Base-by-base conservation (phyloP, 2,797 vertebrate genomes). In the Micrastur ruficollis region DNA sequence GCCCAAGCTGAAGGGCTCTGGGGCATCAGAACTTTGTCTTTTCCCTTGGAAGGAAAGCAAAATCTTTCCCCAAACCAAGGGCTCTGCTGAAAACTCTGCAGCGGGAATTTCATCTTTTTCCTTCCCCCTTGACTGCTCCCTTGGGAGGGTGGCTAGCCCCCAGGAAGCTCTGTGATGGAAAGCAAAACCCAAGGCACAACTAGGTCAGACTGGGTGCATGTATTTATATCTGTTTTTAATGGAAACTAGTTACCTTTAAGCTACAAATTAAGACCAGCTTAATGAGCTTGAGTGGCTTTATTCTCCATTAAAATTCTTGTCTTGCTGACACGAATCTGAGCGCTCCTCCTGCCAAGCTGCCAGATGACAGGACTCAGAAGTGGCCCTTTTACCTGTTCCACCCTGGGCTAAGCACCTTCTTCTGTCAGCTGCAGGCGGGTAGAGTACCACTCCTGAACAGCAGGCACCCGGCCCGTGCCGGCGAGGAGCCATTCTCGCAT, bases 241-340 rank as follows among this genome's bases (percentile, higher is more conserved):
- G 19, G 47, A 91, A 89, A 70, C 63, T 23, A 90, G 32, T 27
- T 86, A 81, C 85, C 68, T 92, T 63, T 67, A 74, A 80, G 63
- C 74, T 86, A 79, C 1, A 0, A 92, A 93, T 94, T 83, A 38
- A 89, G 78, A 74, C 34, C 25, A 96, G 27, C 25, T 76, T 93
- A 96, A 91, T 95, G 74, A 95, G 79, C 50, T 61, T n/a, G 26
- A 95, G 92, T 55, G 6, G 26, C 18, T 55, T 94, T 12, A 20
- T 55, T 83, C 42, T 79, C 63, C 87, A 78, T 86, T 96, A 91
- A 78, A 95, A 91, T 89, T 86, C 81, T 81, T 49, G 4, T 93
- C n/a, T 55, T 68, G 23, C 13, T 73, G 65, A 55, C 59, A 40
- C 3, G 55, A 83, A 68, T 66, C 66, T 94, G 92, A 81, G 52